These are phyloP conservation scores for Hydropsyche tenuis DNA, from an alignment of 1,140 invertebrate species.

Conservation along the genomic window DNA sequence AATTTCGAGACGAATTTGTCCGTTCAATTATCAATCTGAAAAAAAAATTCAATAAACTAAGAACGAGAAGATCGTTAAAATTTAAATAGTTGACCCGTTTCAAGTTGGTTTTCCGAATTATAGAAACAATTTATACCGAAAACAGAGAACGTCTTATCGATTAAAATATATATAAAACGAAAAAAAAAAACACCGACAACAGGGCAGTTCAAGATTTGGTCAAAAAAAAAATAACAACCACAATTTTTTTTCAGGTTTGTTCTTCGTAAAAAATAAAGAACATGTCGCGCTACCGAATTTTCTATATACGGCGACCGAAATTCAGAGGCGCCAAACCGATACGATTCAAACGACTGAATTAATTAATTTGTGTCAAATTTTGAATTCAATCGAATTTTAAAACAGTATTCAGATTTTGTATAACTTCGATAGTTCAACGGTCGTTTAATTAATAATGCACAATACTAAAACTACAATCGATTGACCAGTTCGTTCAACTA, in stretches of 20 bases:
- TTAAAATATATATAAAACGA: slow-evolving; percentile 38
- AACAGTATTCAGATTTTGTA: not conserved
- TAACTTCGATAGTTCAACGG: not conserved
- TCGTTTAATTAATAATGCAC: slow-evolving; percentile 14
- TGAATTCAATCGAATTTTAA: not conserved
- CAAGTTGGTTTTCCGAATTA: slow-evolving; percentile 28
- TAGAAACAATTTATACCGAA: slow-evolving; percentile 43
- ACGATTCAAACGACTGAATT: not conserved
- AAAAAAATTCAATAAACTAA: too few relatives aligned
- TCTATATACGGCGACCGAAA: slow-evolving; percentile 25
- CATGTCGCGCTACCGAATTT: slow-evolving; percentile 38
- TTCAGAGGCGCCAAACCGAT: slow-evolving; percentile 1
- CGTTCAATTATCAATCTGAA: too few relatives aligned
- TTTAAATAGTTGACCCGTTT: too few relatives aligned
- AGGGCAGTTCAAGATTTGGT: slow-evolving; percentile 22
- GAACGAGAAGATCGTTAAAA: too few relatives aligned
- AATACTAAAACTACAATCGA: slow-evolving; percentile 5
- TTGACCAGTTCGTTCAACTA: not conserved
- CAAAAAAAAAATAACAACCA: slow-evolving; percentile 16
- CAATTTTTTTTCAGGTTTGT: slow-evolving; percentile 17
- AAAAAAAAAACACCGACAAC: slow-evolving; percentile 10
- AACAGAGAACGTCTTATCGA: slow-evolving; percentile 40
- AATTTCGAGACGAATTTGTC: too few relatives aligned
- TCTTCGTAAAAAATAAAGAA: slow-evolving; percentile 9
- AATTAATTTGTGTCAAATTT: not conserved